Evolutionary conservation across 2,113 vertebrate genomes (phyloP).

Genomic region (Pyxicephalus adspersus): DNA sequence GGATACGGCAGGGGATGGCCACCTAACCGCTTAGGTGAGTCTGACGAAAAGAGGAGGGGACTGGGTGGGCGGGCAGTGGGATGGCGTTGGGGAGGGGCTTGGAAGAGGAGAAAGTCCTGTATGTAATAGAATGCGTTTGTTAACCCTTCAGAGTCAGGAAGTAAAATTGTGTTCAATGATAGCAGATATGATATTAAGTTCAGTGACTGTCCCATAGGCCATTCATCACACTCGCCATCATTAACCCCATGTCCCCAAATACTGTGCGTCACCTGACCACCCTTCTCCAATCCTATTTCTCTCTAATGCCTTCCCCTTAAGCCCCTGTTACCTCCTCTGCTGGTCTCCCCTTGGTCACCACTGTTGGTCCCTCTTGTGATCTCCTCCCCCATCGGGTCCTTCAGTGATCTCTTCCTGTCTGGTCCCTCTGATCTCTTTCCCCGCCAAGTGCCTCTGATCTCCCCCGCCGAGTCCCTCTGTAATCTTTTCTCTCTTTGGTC

Average conservation of each 20-base stretch:
- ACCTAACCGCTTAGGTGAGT: constrained; percentile 10
- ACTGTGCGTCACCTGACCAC: too few relatives aligned
- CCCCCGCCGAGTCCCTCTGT: background rate
- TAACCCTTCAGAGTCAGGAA: background rate
- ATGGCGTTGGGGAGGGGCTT: background rate
- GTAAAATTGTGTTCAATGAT: background rate
- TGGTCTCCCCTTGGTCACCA: too few relatives aligned
- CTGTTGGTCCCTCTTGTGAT: background rate
- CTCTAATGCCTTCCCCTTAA: too few relatives aligned
- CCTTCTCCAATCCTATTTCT: too few relatives aligned
- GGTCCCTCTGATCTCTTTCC: background rate
- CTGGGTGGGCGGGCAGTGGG: background rate
- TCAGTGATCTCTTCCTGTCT: too few relatives aligned
- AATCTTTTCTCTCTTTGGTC: background rate
- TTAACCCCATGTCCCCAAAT: too few relatives aligned
- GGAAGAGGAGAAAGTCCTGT: background rate
- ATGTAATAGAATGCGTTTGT: background rate
- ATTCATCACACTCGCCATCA: too few relatives aligned
- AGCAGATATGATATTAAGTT: too few relatives aligned
- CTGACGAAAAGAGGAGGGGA: background rate
- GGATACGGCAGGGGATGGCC: constrained; percentile 14
- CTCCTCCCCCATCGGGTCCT: background rate
- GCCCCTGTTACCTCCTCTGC: background rate
- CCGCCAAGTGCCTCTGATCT: background rate
- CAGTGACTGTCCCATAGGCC: too few relatives aligned